phyloP scores from a whole-genome alignment of 2,797 vertebrate species.

The Sparidentex hasta region DNA sequence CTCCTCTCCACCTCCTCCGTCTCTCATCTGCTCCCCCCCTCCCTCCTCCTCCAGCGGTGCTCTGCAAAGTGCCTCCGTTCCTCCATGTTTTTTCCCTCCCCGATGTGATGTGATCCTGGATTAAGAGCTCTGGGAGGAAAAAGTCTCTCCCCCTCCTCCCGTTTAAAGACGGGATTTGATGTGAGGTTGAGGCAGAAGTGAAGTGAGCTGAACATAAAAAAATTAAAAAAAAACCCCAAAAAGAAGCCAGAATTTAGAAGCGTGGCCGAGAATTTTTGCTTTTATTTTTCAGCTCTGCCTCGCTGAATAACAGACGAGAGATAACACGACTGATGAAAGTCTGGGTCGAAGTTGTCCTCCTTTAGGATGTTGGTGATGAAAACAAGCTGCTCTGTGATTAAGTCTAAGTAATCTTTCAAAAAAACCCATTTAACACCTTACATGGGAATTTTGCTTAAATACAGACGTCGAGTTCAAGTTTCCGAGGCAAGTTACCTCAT shows the following conservation, averaged over 20 bases:
- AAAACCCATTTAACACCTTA: conserved; percentile 16
- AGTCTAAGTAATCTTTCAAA: conserved; percentile 8
- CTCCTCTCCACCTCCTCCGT: conserved; percentile 30
- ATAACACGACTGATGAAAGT: conserved; percentile 35
- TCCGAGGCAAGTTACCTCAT: background rate
- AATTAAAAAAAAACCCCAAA: background rate
- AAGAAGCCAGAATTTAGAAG: conserved; percentile 48
- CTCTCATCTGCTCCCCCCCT: conserved; percentile 56
- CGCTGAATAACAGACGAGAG: conserved; percentile 7
- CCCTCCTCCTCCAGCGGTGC: background rate
- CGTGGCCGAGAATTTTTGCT: conserved; percentile 4
- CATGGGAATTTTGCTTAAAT: background rate
- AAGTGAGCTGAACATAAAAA: conserved; percentile 10
- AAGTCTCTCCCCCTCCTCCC: conserved; percentile 67
- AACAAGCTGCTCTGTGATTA: conserved; percentile 35
- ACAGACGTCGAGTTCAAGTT: background rate
- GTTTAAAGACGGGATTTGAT: conserved; percentile 63
- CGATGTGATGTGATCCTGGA: conserved; percentile 74
- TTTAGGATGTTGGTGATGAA: conserved; percentile 50
- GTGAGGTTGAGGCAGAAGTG: conserved; percentile 61
- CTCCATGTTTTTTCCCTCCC: conserved; percentile 59
- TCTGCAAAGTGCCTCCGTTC: conserved; percentile 64
- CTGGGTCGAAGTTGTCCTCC: conserved; percentile 46
- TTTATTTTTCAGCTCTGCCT: conserved; percentile 41
- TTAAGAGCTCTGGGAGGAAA: conserved; percentile 72